Evolutionary conservation across 2,797 vertebrate species (phyloP).

Genomic region (Sebastiscus tertius): DNA sequence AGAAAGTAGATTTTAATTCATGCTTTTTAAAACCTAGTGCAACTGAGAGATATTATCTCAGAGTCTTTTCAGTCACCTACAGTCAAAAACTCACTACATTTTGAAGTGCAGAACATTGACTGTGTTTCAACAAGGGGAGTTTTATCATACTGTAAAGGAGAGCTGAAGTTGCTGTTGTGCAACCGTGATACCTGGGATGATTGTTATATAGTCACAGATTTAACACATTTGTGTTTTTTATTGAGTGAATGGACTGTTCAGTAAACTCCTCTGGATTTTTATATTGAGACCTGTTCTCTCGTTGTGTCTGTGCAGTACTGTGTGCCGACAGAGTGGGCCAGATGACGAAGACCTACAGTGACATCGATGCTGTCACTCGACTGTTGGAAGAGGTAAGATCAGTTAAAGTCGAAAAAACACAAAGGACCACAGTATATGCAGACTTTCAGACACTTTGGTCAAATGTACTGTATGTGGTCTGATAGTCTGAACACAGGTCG

Average conservation of each 20-base stretch:
- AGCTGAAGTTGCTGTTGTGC: neutral
- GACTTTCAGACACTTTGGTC: neutral
- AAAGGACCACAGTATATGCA: neutral
- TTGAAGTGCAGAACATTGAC: no score
- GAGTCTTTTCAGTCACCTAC: neutral
- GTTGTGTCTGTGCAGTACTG: conserved; percentile 84
- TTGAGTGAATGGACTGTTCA: neutral
- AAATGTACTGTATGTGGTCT: neutral
- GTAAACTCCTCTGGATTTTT: neutral
- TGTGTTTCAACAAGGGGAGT: neutral
- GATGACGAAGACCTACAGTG: conserved; percentile 99
- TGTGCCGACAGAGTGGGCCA: conserved; percentile 99
- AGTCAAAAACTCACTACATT: neutral
- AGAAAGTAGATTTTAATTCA: neutral
- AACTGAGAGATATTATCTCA: neutral
- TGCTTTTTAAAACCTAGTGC: neutral
- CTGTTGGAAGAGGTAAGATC: conserved; percentile 94
- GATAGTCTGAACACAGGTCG: neutral
- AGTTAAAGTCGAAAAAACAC: neutral
- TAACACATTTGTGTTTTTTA: neutral
- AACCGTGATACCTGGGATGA: neutral
- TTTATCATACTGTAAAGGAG: neutral
- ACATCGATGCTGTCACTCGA: conserved; percentile 97
- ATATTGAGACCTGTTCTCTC: neutral
- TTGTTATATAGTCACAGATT: neutral